Conservation (phyloP, 2,888 invertebrate genomes). For the Scrobipalpa costella region DNA sequence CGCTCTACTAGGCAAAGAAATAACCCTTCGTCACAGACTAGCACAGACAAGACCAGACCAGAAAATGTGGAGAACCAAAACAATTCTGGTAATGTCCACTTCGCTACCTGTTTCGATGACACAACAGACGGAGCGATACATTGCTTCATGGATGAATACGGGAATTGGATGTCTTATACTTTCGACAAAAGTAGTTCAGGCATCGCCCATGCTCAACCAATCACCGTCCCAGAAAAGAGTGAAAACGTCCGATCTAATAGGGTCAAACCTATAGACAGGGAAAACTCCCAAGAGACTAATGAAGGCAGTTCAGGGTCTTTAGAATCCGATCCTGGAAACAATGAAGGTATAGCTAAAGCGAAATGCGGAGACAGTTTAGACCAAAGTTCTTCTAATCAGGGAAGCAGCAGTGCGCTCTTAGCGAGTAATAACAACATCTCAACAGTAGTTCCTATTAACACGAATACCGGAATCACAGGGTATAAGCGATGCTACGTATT, state of each 20-base stretch:
- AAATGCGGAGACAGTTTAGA: conserved; percentile 71
- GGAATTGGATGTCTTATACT: conserved; percentile 91
- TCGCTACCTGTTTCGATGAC: conserved; percentile 91
- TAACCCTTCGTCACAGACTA: conserved; percentile 58
- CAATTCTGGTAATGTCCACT: conserved; percentile 76
- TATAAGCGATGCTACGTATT: conserved; percentile 75
- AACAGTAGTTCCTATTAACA: conserved; percentile 70
- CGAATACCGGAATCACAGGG: conserved; percentile 48
- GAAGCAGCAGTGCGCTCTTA: conserved; percentile 74
- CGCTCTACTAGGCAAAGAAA: conserved; percentile 77
- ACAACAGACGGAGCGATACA: conserved; percentile 92
- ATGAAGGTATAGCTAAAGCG: conserved; percentile 60
- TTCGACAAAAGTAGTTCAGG: conserved; percentile 89
- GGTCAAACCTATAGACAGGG: conserved; percentile 61
- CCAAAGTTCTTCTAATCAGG: conserved; percentile 76
- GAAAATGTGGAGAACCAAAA: conserved; percentile 52
- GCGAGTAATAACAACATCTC: conserved; percentile 74
- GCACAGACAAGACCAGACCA: conserved; percentile 57
- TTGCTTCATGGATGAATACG: conserved; percentile 92
- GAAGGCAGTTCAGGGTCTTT: conserved; percentile 77
- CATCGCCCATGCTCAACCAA: conserved; percentile 66
- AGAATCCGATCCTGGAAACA: conserved; percentile 71
- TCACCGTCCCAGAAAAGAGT: conserved; percentile 62
- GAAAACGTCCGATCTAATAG: conserved; percentile 53
- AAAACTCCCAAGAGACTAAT: conserved; percentile 65